A percentile compares a stretch with the other conserved stretches of the same genome.
Conservation (phyloP, 2,888 invertebrate species). For the Drosophila kanekoi region DNA sequence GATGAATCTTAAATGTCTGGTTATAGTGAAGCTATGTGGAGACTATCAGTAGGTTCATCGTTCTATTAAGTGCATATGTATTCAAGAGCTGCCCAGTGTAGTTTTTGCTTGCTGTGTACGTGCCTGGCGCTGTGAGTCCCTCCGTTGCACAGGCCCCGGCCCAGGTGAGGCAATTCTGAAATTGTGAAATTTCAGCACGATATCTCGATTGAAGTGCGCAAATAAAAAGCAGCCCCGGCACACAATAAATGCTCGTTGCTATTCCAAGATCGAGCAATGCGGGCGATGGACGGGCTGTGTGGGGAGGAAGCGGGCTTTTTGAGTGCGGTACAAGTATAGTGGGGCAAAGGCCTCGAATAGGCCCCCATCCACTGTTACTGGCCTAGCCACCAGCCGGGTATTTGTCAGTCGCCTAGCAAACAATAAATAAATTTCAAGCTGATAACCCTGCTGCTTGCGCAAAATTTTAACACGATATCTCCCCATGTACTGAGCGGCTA, state of each 20-base stretch:
- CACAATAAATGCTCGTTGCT: slow-evolving; percentile 36
- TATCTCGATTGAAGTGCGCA: slow-evolving; percentile 58
- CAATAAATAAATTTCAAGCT: slow-evolving; percentile 69
- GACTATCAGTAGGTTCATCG: slow-evolving; percentile 13
- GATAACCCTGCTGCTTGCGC: slow-evolving; percentile 72
- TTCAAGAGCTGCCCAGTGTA: slow-evolving; percentile 11
- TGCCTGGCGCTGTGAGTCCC: slow-evolving; percentile 46
- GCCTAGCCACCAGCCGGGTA: slow-evolving; percentile 10
- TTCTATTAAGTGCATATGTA: slow-evolving; percentile 11
- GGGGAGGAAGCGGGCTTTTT: background rate
- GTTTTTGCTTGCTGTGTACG: slow-evolving; percentile 44
- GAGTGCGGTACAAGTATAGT: slow-evolving; percentile 2
- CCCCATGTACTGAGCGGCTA: slow-evolving; percentile 27
- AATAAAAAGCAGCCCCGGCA: slow-evolving; percentile 53
- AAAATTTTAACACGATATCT: slow-evolving; percentile 74
- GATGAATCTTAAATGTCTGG: slow-evolving; percentile 3
- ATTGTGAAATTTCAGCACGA: slow-evolving; percentile 76
- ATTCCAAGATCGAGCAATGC: slow-evolving; percentile 28
- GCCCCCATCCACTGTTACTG: slow-evolving; percentile 19
- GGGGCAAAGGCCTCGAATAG: slow-evolving; percentile 38
- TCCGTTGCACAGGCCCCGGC: slow-evolving; percentile 47
- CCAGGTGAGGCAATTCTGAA: slow-evolving; percentile 39
- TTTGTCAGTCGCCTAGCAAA: slow-evolving; percentile 37
- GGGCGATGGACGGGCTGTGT: background rate
- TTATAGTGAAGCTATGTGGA: background rate